phyloP scores from a whole-genome alignment of 1,140 invertebrate genomes.

The Phenacoccus solenopsis region DNA sequence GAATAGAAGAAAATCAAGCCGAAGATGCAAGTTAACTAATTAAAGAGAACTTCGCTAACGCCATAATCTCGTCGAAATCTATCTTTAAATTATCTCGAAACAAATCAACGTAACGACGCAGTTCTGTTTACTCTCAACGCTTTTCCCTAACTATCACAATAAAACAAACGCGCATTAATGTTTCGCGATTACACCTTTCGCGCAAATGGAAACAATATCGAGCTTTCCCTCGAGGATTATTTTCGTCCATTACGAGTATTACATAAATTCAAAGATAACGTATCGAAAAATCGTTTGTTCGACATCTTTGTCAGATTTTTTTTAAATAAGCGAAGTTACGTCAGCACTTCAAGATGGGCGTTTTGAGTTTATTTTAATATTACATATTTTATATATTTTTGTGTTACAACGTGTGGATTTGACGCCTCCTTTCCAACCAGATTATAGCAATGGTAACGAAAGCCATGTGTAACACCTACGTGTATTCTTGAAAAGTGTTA shows the following conservation, averaged over 20 bases:
- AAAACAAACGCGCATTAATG: neutral
- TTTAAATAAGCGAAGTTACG: too few relatives aligned
- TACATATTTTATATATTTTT: too few relatives aligned
- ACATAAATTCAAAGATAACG: neutral
- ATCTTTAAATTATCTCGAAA: neutral
- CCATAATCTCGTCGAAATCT: neutral
- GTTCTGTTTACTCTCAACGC: neutral
- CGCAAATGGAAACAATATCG: neutral
- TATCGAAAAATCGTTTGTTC: neutral
- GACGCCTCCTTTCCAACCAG: too few relatives aligned
- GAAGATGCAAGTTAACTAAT: too few relatives aligned
- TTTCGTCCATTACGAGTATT: neutral
- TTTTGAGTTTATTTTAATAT: too few relatives aligned
- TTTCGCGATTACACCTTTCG: neutral
- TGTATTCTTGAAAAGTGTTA: too few relatives aligned
- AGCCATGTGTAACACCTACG: too few relatives aligned
- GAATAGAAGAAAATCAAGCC: too few relatives aligned
- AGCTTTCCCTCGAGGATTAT: neutral
- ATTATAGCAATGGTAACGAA: too few relatives aligned
- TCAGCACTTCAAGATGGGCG: too few relatives aligned
- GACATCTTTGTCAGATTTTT: too few relatives aligned
- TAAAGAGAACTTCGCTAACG: neutral
- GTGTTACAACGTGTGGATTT: too few relatives aligned
- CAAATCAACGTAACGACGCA: neutral
- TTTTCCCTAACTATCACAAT: neutral